Conservation (phyloP, 2,113 vertebrate genomes). For the Melospiza melodia region DNA sequence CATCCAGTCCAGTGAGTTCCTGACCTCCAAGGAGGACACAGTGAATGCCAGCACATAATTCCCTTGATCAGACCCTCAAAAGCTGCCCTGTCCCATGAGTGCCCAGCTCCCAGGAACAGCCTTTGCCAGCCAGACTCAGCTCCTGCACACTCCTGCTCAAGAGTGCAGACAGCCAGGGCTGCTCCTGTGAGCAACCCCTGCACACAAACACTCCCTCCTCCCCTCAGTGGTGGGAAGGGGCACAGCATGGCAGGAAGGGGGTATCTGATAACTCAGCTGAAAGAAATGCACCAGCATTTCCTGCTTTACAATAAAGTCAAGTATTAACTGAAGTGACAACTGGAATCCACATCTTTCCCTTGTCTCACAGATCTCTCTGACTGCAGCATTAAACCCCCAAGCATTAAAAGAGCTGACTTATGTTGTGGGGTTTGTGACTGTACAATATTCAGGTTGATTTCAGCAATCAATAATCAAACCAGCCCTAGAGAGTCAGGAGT, state of each 20-base stretch:
- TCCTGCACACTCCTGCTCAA: no score
- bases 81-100: background rate
- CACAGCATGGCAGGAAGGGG: rapidly evolving
- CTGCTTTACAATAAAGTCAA: background rate
- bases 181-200: background rate
- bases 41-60: background rate
- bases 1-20: background rate
- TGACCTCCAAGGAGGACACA: background rate
- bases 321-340: background rate
- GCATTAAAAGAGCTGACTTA: background rate
- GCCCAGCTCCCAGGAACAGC: background rate
- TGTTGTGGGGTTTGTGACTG: background rate
- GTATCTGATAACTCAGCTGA: background rate
- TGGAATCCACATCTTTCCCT: background rate
- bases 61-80: background rate
- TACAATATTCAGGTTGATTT: background rate
- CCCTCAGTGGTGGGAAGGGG: background rate
- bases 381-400: background rate
- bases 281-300: background rate
- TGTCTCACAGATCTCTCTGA: background rate
- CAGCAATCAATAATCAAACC: background rate
- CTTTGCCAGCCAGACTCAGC: background rate
- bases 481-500: background rate
- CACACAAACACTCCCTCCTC: background rate
- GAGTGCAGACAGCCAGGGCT: background rate